A percentile compares a stretch with the other conserved stretches of the same genome.
Conservation (phyloP, 2,113 vertebrate genomes). For the Labeo catla region DNA sequence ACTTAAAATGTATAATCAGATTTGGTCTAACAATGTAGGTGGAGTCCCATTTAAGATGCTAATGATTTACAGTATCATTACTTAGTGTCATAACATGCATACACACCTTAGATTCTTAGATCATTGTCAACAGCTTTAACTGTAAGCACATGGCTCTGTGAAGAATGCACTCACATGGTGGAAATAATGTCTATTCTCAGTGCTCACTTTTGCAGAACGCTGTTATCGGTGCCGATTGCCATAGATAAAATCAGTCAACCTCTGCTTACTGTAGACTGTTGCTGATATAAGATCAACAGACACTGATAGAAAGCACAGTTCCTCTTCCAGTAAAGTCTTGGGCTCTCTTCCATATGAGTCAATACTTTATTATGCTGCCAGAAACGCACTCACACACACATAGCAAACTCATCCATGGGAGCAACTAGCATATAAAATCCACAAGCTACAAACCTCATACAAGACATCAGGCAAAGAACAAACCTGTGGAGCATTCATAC, state of each 20-base stretch:
- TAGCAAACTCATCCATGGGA: not conserved
- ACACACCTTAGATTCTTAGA: not conserved
- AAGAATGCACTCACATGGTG: not conserved
- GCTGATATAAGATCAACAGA: conserved; percentile 7
- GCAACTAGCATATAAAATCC: not conserved
- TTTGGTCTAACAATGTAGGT: not conserved
- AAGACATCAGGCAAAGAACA: not conserved
- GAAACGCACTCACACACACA: not conserved
- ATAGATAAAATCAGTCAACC: not conserved
- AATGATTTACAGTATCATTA: not conserved
- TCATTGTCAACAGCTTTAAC: not conserved
- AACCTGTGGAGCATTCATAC: not conserved
- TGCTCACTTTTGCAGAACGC: not conserved
- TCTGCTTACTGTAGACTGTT: conserved; percentile 2
- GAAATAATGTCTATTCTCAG: not conserved
- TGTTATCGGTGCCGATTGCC: not conserved
- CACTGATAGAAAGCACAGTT: conserved; percentile 49
- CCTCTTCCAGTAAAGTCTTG: conserved; percentile 50
- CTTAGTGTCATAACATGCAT: not conserved
- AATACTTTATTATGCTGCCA: conserved; percentile 22
- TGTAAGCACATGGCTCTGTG: not conserved
- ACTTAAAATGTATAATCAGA: not conserved
- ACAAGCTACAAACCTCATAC: not conserved
- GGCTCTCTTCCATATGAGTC: conserved; percentile 50
- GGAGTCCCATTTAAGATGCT: not conserved